Evolutionary conservation across 2,113 vertebrate species (phyloP), one percentile per base, ranked within the genome.

Genomic region (Ranitomeya imitator): DNA sequence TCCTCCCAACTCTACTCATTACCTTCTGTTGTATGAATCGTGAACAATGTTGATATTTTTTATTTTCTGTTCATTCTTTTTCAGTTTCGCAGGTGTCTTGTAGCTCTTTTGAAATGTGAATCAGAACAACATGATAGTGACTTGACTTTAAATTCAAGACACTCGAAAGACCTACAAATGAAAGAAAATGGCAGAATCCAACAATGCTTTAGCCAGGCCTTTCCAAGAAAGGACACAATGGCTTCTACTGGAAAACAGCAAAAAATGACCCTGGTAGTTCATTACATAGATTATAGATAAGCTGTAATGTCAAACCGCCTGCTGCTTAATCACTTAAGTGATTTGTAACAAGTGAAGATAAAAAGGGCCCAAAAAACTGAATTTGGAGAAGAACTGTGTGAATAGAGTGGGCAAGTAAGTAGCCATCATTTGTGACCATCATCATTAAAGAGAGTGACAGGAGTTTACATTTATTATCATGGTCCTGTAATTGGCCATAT

Each of bases 71-170:
- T 14, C 16, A 63, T 82, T 82, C 23, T 61, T 67, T 57, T 85
- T 51, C 52, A 95, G 94, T 93, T 95, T 90, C 93, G 91, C 54
- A 91, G 89, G 81, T 93, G 85, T 89, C 93, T 95, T 74, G 60
- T 93, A 31, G 90, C 93, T 45, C 92, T 95, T 9, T 0, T 95
- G 21, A 94, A 90, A 85, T 94, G 94, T 89, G 88, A 88, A 31
- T 52, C 6, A 2, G 92, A 92, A 4, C 90, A 89, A 13, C 88
- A 86, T 37, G 61, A 90, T 23, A 80, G 26, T 84, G 88, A 92
- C 7, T 71, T 31, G 19, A 61, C 86, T 55, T 8, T 60, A 31
- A 86, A 19, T 71, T 86, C 86, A 14, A 21, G 21, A n/a, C 57
- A 86, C 54, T 83, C 69, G 71, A 85, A 60, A 69, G 52, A 73